These are phyloP conservation scores for Bicyclus anynana DNA, from an alignment of 1,140 invertebrate genomes.

Conservation along the genomic window DNA sequence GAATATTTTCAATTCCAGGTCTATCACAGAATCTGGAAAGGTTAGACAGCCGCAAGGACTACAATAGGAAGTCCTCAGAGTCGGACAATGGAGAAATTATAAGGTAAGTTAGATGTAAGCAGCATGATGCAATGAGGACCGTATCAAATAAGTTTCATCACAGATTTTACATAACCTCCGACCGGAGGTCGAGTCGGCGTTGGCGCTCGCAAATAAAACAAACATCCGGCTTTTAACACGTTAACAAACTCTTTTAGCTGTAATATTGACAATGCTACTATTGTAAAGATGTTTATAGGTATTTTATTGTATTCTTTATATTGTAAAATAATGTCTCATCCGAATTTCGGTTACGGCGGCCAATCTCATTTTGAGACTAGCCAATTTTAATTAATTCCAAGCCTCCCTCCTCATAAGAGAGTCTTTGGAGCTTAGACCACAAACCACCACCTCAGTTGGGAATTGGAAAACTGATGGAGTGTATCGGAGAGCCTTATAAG, in stretches of 20 bases:
- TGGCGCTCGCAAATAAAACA: slow-evolving; percentile 15
- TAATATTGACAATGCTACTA: not conserved
- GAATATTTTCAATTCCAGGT: slow-evolving; percentile 71
- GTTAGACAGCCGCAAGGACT: slow-evolving; percentile 82
- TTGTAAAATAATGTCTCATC: too few relatives aligned
- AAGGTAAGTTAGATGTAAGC: slow-evolving; percentile 70
- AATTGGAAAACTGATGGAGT: too few relatives aligned
- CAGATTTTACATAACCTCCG: slow-evolving; percentile 72
- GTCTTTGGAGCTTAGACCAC: too few relatives aligned
- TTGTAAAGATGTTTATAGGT: too few relatives aligned
- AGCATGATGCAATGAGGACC: slow-evolving; percentile 41
- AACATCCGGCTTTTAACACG: slow-evolving; percentile 3
- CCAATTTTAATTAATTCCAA: too few relatives aligned
- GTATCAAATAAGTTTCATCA: slow-evolving; percentile 54
- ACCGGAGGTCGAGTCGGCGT: slow-evolving; percentile 25
- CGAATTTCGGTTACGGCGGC: too few relatives aligned
- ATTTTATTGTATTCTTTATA: too few relatives aligned
- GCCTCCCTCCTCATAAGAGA: too few relatives aligned
- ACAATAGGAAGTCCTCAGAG: slow-evolving; percentile 79
- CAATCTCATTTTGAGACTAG: too few relatives aligned
- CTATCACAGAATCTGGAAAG: slow-evolving; percentile 83
- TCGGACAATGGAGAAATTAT: slow-evolving; percentile 78
- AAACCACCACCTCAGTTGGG: too few relatives aligned
- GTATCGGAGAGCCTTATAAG: too few relatives aligned
- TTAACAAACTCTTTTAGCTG: not conserved